Conservation (phyloP, 2,888 invertebrate species). For the Ichneumon xanthorius region DNA sequence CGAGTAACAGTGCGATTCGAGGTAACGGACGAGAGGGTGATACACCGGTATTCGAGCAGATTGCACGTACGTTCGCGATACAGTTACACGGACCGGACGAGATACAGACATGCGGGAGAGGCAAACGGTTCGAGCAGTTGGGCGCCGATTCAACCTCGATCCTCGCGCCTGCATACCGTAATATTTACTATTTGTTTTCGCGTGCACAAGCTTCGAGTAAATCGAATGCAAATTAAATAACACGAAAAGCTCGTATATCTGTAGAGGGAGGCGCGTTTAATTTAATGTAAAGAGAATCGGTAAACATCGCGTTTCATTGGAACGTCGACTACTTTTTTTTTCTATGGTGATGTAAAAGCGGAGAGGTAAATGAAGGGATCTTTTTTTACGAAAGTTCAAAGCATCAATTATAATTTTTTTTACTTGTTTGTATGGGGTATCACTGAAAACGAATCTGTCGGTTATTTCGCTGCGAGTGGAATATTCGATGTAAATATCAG, state of each 20-base stretch:
- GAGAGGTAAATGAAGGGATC: background rate
- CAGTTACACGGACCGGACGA: background rate
- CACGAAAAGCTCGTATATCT: slow-evolving; percentile 7
- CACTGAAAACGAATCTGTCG: background rate
- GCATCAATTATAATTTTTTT: background rate
- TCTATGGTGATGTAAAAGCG: background rate
- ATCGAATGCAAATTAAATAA: slow-evolving; percentile 59
- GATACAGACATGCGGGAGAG: slow-evolving; percentile 13
- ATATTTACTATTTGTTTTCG: slow-evolving; percentile 51
- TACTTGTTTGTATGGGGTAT: background rate
- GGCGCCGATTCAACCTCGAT: background rate
- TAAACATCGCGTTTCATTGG: slow-evolving; percentile 30
- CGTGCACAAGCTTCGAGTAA: slow-evolving; percentile 35
- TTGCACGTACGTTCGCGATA: slow-evolving; percentile 4
- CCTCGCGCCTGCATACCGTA: background rate
- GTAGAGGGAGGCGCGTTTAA: background rate
- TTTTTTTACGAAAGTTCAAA: background rate
- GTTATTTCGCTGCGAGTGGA: background rate
- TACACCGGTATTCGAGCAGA: background rate
- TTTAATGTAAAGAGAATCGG: slow-evolving; percentile 47
- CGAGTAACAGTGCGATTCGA: background rate
- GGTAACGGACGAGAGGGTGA: background rate
- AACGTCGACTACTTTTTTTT: slow-evolving; percentile 13
- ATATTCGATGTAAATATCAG: background rate
- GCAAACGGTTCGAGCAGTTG: slow-evolving; percentile 4